Conservation (phyloP, 2,113 vertebrate genomes). For the Todiramphus chloris region DNA sequence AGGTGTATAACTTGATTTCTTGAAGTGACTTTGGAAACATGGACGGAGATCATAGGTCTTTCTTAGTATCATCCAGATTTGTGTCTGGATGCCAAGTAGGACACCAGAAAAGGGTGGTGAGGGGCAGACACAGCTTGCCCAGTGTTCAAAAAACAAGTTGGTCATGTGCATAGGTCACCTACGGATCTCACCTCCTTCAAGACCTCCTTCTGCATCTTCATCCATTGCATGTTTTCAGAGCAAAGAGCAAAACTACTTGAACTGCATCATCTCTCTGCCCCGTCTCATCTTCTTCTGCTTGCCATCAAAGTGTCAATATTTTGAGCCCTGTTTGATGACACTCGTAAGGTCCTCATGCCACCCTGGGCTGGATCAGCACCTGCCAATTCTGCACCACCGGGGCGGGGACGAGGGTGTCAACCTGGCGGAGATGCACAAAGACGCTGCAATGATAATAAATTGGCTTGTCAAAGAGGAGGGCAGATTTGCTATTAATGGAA, state of each 20-base stretch:
- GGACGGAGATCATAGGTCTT: not conserved
- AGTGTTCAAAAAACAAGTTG: not conserved
- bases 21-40: not conserved
- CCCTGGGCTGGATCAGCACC: constrained; percentile 17
- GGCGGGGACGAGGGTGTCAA: not conserved
- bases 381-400: constrained; percentile 26
- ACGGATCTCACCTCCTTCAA: not conserved
- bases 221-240: fast-evolving
- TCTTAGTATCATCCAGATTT: not conserved
- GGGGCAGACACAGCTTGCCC: not conserved
- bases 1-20: not conserved
- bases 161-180: not conserved
- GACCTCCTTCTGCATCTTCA: not conserved
- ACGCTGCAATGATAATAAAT: constrained; percentile 66
- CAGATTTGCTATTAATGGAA: constrained; percentile 78
- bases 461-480: constrained; percentile 76
- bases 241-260: not conserved
- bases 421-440: constrained; percentile 63
- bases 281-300: not conserved
- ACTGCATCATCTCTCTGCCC: fast-evolving
- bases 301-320: constrained; percentile 10
- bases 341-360: not conserved
- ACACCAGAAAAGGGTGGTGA: not conserved
- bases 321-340: not conserved
- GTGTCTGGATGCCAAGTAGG: not conserved